Percentiles rank a stretch among this genome's conserved stretches.
Evolutionary conservation across 1,140 invertebrate genomes (phyloP).

Genomic region (Temnothorax nylanderi): DNA sequence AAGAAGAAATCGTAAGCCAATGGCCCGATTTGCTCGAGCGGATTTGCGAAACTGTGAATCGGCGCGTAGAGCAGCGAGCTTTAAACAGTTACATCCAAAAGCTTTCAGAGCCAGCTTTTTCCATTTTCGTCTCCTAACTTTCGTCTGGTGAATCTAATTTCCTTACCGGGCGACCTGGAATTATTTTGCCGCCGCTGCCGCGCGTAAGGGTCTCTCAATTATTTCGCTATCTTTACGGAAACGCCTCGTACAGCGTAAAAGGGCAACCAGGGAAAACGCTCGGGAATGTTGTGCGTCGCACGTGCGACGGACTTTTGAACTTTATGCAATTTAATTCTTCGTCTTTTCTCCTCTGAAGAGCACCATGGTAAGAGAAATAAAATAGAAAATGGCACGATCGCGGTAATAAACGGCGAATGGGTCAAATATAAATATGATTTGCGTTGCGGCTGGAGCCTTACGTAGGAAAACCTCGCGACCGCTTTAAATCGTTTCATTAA

Average conservation of each 20-base stretch:
- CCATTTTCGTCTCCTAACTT: conserved; percentile 56
- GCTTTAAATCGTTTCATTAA: conserved; percentile 66
- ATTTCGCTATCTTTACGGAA: conserved; percentile 38
- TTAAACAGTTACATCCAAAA: conserved; percentile 60
- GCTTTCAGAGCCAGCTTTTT: conserved; percentile 61
- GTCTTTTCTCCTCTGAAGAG: not conserved
- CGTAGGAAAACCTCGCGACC: conserved; percentile 36
- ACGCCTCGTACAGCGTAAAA: not conserved
- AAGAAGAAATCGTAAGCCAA: conserved; percentile 27
- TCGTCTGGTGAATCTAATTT: conserved; percentile 54
- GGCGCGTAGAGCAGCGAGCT: not conserved
- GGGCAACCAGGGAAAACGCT: conserved; percentile 9
- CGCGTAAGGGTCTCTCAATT: conserved; percentile 37
- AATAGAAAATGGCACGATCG: conserved; percentile 9
- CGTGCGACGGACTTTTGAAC: conserved; percentile 19
- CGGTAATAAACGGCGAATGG: conserved; percentile 2
- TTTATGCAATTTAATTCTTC: conserved; percentile 7
- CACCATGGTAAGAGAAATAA: not conserved
- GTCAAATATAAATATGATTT: conserved; percentile 47
- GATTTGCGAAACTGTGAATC: conserved; percentile 18
- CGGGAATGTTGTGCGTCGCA: conserved; percentile 15
- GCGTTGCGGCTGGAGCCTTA: not conserved
- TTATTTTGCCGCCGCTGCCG: conserved; percentile 9
- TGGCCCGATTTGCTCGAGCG: conserved; percentile 30
- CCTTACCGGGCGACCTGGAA: conserved; percentile 28